These are phyloP conservation scores for Corythaixoides concolor DNA, from an alignment of 2,113 vertebrate species.

Conservation along the genomic window DNA sequence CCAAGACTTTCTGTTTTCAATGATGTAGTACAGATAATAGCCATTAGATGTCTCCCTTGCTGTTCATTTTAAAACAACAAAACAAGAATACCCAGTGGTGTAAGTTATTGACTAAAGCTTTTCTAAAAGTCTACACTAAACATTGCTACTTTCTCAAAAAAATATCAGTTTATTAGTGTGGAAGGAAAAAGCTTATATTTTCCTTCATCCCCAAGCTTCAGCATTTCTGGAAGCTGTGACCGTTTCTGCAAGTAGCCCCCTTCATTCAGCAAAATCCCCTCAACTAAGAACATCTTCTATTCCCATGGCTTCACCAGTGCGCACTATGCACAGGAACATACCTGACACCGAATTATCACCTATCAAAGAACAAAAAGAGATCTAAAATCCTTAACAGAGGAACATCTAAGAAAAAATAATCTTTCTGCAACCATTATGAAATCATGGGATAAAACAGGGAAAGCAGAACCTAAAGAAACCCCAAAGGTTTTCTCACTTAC, in stretches of 20 bases:
- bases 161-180: rapidly evolving
- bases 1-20: background rate
- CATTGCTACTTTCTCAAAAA: background rate
- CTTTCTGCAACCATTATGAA: background rate
- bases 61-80: background rate
- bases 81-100: rapidly evolving
- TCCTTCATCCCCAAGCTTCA: background rate
- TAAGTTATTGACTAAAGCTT: background rate
- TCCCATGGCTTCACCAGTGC: background rate
- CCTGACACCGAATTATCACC: background rate
- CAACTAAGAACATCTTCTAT: background rate
- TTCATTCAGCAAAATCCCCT: background rate
- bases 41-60: slow-evolving; percentile 64
- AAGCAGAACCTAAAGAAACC: background rate
- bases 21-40: background rate
- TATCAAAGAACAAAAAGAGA: background rate
- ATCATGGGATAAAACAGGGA: background rate
- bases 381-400: background rate
- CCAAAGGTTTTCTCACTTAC: background rate
- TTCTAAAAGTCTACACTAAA: background rate
- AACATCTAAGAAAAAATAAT: background rate
- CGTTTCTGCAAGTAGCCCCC: background rate
- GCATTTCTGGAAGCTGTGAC: background rate
- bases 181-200: background rate
- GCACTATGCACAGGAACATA: background rate